phyloP scores from a whole-genome alignment of 2,888 invertebrate genomes.

The Phengaris arion region DNA sequence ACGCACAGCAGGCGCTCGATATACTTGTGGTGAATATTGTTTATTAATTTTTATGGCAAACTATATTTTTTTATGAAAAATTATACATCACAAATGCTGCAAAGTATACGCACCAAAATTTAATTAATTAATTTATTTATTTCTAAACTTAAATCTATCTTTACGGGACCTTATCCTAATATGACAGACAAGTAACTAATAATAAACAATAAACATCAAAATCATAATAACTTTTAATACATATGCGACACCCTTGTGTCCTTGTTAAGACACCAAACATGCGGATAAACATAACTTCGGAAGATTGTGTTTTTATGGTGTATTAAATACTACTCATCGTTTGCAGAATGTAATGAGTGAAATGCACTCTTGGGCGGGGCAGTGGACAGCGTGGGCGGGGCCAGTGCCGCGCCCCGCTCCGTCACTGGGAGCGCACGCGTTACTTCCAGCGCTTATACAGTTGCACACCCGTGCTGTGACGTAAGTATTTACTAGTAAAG shows the following conservation, averaged over 20 bases:
- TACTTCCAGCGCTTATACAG: constrained; percentile 50
- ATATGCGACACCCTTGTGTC: too few species aligned
- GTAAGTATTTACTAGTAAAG: constrained; percentile 35
- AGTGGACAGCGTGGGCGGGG: constrained; percentile 61
- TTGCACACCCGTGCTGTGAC: constrained; percentile 49
- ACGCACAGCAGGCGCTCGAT: constrained; percentile 38
- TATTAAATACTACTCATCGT: background rate
- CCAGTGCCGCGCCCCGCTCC: constrained; percentile 38
- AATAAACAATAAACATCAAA: too few species aligned
- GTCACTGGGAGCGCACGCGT: constrained; percentile 43
- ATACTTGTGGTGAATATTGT: constrained; percentile 39
- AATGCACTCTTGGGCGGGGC: constrained; percentile 82
- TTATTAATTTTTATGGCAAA: too few species aligned
- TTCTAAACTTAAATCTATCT: background rate
- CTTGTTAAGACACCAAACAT: too few species aligned
- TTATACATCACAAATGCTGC: too few species aligned
- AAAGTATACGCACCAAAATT: too few species aligned
- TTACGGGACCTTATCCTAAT: too few species aligned
- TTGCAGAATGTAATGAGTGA: constrained; percentile 75
- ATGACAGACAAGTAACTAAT: background rate
- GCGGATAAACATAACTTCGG: background rate
- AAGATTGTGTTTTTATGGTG: too few species aligned
- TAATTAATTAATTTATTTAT: too few species aligned
- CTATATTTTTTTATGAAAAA: too few species aligned
- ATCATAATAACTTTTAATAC: too few species aligned